Conservation (phyloP, 2,797 vertebrate species). For the Girardinus metallicus region DNA sequence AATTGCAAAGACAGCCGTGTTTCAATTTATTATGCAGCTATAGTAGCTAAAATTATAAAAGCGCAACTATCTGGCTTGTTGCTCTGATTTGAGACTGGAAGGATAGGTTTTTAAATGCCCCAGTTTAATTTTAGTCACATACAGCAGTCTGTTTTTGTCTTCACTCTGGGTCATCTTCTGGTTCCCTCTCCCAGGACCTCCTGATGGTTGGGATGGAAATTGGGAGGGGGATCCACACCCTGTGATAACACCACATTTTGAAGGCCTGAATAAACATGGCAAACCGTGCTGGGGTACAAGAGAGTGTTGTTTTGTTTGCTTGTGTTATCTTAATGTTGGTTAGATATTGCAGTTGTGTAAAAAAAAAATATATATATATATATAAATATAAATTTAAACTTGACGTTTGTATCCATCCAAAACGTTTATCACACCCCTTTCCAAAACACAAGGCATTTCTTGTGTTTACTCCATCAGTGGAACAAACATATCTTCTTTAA, state of each 20-base stretch:
- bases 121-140: slow-evolving; percentile 27
- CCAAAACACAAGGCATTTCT: not conserved
- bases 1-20: not conserved
- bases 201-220: slow-evolving; percentile 52
- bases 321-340: slow-evolving; percentile 58
- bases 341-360: slow-evolving; percentile 31
- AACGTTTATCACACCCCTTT: not conserved
- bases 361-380: not conserved
- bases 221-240: slow-evolving; percentile 61
- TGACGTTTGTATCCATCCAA: not conserved
- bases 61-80: not conserved
- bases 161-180: slow-evolving; percentile 61
- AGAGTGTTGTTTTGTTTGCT: slow-evolving; percentile 40
- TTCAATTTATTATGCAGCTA: not conserved
- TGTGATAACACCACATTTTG: slow-evolving; percentile 75
- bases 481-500: not conserved
- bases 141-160: slow-evolving; percentile 41
- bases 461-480: not conserved
- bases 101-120: slow-evolving; percentile 34
- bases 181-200: slow-evolving; percentile 77
- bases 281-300: slow-evolving; percentile 46
- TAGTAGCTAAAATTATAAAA: not conserved
- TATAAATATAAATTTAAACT: not conserved
- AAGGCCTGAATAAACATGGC: slow-evolving; percentile 73
- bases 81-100: slow-evolving; percentile 34